Conservation (phyloP, 2,797 vertebrate genomes). For the Anisognathus igniventris region DNA sequence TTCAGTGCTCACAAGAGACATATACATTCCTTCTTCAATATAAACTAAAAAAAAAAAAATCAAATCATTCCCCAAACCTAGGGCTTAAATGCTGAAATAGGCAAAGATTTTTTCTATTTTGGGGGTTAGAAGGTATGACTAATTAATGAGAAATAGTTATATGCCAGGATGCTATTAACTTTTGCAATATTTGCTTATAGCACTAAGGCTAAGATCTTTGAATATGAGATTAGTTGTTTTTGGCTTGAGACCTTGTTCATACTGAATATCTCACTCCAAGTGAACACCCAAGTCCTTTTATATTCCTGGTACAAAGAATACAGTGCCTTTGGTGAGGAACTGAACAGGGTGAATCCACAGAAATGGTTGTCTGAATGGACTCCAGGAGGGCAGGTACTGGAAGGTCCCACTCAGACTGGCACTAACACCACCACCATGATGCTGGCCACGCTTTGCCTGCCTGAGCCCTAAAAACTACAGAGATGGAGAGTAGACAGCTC, state of each 20-base stretch:
- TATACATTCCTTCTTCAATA: neutral
- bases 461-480: neutral
- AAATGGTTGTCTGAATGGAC: neutral
- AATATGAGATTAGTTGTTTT: neutral
- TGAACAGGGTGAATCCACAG: neutral
- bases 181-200: slow-evolving; percentile 1
- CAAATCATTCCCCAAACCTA: neutral
- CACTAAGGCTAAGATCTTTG: neutral
- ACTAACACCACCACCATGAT: neutral
- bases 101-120: neutral
- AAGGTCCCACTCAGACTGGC: neutral
- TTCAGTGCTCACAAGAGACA: neutral
- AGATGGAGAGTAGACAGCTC: neutral
- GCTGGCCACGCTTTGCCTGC: neutral
- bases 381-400: neutral
- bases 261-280: neutral
- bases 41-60: neutral
- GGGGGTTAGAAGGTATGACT: neutral
- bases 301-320: neutral
- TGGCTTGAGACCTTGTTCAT: neutral
- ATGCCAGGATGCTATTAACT: neutral
- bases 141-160: slow-evolving; percentile 8
- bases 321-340: neutral
- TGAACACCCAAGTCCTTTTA: neutral
- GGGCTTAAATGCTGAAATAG: neutral